Conservation (phyloP, 2,113 vertebrate genomes). For the Nyctereutes procyonoides region DNA sequence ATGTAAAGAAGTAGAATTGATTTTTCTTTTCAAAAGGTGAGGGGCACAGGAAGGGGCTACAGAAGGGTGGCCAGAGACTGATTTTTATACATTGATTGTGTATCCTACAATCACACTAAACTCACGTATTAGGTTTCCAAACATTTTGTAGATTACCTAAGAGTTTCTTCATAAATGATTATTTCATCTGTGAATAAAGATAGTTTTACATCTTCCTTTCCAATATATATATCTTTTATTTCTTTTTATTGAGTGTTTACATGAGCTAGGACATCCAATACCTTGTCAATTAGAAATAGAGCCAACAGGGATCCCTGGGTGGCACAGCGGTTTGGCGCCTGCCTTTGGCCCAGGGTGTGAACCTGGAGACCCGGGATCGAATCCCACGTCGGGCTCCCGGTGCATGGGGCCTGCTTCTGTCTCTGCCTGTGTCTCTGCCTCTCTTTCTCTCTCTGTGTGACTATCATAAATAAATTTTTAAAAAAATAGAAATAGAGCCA, state of each 20-base stretch:
- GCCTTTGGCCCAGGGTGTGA: too few species aligned
- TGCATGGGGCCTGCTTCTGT: too few species aligned
- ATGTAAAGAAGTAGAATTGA: background rate
- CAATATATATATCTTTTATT: background rate
- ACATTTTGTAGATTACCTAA: background rate
- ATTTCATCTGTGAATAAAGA: slow-evolving; percentile 1
- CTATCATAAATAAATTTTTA: too few species aligned
- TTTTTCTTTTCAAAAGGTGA: background rate
- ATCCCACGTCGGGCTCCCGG: too few species aligned
- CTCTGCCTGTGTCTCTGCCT: too few species aligned
- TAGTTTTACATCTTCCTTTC: slow-evolving; percentile 12
- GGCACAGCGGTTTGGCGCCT: too few species aligned
- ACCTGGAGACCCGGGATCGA: too few species aligned
- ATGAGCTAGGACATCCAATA: background rate
- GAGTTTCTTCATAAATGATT: background rate
- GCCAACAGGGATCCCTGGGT: too few species aligned
- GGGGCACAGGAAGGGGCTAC: background rate
- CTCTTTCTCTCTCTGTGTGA: too few species aligned
- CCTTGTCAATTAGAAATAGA: background rate
- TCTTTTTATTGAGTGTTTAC: background rate
- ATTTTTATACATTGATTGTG: background rate
- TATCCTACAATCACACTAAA: background rate
- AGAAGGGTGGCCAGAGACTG: background rate
- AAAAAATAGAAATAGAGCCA: background rate
- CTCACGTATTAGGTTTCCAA: background rate